A percentile compares a stretch with the other conserved stretches of the same genome.
These are phyloP conservation scores for Tenthredo distinguenda DNA, from an alignment of 2,888 invertebrate species.

Conservation along the genomic window DNA sequence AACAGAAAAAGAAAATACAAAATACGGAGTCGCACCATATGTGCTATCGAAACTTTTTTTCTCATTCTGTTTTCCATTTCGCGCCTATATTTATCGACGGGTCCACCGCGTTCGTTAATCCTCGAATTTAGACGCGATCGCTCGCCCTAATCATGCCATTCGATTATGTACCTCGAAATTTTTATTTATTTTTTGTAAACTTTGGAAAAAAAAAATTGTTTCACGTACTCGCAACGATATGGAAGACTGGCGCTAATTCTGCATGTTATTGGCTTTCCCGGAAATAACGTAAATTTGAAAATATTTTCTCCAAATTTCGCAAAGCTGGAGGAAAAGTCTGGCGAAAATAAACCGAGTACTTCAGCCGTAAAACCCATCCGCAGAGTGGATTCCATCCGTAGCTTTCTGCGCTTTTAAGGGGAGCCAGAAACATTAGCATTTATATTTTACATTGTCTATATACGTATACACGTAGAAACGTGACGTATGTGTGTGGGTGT, in stretches of 20 bases:
- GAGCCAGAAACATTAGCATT: conserved; percentile 11
- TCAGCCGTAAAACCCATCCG: background rate
- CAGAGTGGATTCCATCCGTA: background rate
- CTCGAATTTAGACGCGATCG: background rate
- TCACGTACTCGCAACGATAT: too few species aligned
- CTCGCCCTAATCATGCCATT: too few species aligned
- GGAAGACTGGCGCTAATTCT: too few species aligned
- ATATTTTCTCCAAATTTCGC: too few species aligned
- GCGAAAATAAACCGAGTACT: background rate
- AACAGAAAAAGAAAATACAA: background rate
- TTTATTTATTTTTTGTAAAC: too few species aligned
- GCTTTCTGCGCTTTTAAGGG: background rate
- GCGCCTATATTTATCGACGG: background rate
- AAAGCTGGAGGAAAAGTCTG: background rate
- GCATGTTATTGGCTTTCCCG: too few species aligned
- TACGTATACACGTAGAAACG: background rate
- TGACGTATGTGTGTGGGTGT: background rate
- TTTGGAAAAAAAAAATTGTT: too few species aligned
- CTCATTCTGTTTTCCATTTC: background rate
- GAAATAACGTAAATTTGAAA: too few species aligned
- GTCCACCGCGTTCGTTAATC: background rate
- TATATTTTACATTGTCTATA: conserved; percentile 10
- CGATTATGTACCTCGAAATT: too few species aligned
- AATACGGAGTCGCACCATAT: background rate
- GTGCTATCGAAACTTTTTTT: background rate